A percentile compares a stretch with the other conserved stretches of the same genome.
These are phyloP conservation scores for Pollimyrus isidori DNA, from an alignment of 2,113 vertebrate genomes.

Conservation along the genomic window DNA sequence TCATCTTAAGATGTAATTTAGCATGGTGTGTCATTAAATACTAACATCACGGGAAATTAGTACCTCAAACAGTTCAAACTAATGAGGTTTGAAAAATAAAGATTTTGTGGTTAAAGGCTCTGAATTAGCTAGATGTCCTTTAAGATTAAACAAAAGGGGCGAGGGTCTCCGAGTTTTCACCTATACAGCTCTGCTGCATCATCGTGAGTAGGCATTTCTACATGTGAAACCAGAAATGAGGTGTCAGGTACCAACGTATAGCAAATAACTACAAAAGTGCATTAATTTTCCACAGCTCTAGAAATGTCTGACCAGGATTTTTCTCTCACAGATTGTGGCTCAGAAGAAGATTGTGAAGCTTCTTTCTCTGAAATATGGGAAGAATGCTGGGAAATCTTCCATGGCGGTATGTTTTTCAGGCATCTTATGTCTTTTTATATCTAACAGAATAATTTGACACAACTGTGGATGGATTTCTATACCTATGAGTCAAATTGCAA, in stretches of 20 bases:
- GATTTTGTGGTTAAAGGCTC: background rate
- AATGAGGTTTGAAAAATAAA: background rate
- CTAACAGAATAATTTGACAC: background rate
- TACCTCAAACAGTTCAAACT: background rate
- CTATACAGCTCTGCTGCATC: background rate
- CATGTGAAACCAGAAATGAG: background rate
- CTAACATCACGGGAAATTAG: background rate
- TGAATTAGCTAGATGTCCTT: background rate
- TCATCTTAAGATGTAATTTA: background rate
- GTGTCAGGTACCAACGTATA: background rate
- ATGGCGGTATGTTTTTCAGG: slow-evolving; percentile 69
- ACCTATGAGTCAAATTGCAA: background rate
- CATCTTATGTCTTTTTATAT: background rate
- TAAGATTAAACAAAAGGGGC: background rate
- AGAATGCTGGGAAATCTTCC: slow-evolving; percentile 84
- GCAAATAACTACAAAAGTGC: background rate
- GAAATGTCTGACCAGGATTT: slow-evolving; percentile 5
- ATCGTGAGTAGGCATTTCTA: background rate
- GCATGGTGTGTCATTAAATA: background rate
- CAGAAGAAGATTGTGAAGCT: slow-evolving; percentile 85
- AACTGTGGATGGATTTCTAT: background rate
- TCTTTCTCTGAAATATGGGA: slow-evolving; percentile 80
- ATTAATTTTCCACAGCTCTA: background rate
- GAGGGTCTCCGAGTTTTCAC: background rate
- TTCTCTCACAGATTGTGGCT: slow-evolving; percentile 75